Evolutionary conservation across 2,797 vertebrate species (phyloP).

Genomic region (Cacajao melanocephalus): DNA sequence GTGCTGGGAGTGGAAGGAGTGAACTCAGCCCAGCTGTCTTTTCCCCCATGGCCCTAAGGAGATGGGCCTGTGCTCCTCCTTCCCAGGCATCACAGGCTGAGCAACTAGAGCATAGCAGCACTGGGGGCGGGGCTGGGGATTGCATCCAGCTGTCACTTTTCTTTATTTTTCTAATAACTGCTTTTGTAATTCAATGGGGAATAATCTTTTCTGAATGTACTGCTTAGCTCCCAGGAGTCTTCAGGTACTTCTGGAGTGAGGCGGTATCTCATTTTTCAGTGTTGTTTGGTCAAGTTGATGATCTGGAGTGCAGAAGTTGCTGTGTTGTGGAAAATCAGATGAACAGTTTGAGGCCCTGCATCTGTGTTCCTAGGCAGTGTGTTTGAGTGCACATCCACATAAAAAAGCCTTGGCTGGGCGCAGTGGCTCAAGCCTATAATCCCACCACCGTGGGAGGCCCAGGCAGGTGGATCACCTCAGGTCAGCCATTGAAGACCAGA

Average conservation of each 20-base stretch:
- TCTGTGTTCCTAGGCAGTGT: neutral
- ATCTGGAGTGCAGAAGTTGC: neutral
- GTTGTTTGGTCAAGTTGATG: neutral
- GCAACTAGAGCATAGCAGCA: neutral
- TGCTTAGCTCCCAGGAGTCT: neutral
- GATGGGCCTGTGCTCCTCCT: neutral
- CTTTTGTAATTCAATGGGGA: neutral
- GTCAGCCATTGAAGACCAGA: no score
- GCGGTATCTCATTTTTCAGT: neutral
- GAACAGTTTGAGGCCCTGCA: neutral
- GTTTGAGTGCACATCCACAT: neutral
- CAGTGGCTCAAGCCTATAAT: no score
- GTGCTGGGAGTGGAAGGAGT: fast-evolving
- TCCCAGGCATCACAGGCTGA: neutral
- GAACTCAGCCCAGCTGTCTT: neutral
- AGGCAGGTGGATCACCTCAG: no score
- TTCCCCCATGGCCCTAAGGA: neutral
- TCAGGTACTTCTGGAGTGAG: neutral
- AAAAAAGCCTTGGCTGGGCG: neutral
- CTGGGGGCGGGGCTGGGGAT: no score
- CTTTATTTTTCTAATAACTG: neutral
- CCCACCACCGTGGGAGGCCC: no score
- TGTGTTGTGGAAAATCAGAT: neutral
- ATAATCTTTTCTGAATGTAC: neutral
- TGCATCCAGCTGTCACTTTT: neutral